phyloP scores from a whole-genome alignment of 1,140 invertebrate species.

The Belonocnema kinseyi region DNA sequence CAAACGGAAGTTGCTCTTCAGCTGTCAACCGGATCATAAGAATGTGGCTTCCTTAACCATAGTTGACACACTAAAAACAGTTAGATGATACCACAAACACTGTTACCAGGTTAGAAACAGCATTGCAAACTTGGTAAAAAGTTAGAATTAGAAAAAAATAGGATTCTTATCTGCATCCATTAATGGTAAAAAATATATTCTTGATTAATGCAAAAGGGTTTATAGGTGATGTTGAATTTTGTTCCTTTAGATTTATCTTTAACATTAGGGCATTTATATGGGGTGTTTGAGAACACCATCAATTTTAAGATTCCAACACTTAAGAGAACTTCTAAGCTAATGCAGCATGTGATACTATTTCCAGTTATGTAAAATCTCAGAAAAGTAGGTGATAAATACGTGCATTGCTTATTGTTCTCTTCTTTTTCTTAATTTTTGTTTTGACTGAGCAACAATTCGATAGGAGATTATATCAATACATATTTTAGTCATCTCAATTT shows the following conservation, averaged over 20 bases:
- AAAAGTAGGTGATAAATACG: too few species aligned
- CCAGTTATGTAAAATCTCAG: too few species aligned
- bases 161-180: not conserved
- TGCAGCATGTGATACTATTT: not conserved
- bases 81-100: conserved; percentile 16
- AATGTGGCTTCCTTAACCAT: conserved; percentile 15
- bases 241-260: conserved; percentile 24
- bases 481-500: conserved; percentile 46
- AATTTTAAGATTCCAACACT: conserved; percentile 3
- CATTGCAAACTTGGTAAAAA: not conserved
- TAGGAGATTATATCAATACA: conserved; percentile 46
- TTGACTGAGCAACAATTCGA: too few species aligned
- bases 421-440: not conserved
- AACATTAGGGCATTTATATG: conserved; percentile 16
- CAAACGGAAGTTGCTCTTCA: conserved; percentile 27
- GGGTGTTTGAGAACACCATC: conserved; percentile 21
- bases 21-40: conserved; percentile 25
- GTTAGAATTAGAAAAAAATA: not conserved
- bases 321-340: not conserved
- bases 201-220: not conserved
- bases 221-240: not conserved
- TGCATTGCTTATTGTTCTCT: not conserved
- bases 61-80: conserved; percentile 27
- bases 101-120: not conserved
- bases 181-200: conserved; percentile 8